phyloP scores from a whole-genome alignment of 2,888 invertebrate species.

The Podotricha telesiphe region DNA sequence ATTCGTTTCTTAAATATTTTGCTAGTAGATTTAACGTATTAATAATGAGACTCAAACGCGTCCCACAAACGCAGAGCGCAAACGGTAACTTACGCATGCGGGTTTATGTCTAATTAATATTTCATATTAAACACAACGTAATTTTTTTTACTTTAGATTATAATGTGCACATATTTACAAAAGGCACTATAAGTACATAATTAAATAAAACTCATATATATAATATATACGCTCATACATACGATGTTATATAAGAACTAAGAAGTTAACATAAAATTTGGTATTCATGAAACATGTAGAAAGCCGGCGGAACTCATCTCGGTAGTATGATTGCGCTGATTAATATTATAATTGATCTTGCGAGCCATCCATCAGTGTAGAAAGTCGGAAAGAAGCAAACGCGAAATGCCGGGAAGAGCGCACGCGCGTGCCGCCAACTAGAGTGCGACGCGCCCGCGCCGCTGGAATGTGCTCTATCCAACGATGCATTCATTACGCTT shows the following conservation, averaged over 20 bases:
- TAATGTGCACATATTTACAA: background rate
- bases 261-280: background rate
- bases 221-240: no score
- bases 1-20: constrained; percentile 25
- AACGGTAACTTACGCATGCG: no score
- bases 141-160: background rate
- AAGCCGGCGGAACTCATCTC: constrained; percentile 73
- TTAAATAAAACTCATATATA: no score
- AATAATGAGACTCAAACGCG: background rate
- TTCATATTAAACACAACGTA: background rate
- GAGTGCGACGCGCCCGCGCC: constrained; percentile 70
- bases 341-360: constrained; percentile 81
- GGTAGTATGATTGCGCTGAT: constrained; percentile 77
- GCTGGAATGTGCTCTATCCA: constrained; percentile 59
- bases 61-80: background rate
- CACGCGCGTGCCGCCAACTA: constrained; percentile 69
- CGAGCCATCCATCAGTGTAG: constrained; percentile 80
- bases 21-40: constrained; percentile 1
- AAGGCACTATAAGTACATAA: no score
- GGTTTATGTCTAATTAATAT: no score
- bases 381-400: constrained; percentile 76
- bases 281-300: constrained; percentile 54
- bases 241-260: background rate
- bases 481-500: constrained; percentile 49
- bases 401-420: constrained; percentile 54